These are phyloP conservation scores for Clarias macrocephalus DNA, from an alignment of 2,113 vertebrate genomes.

Conservation along the genomic window DNA sequence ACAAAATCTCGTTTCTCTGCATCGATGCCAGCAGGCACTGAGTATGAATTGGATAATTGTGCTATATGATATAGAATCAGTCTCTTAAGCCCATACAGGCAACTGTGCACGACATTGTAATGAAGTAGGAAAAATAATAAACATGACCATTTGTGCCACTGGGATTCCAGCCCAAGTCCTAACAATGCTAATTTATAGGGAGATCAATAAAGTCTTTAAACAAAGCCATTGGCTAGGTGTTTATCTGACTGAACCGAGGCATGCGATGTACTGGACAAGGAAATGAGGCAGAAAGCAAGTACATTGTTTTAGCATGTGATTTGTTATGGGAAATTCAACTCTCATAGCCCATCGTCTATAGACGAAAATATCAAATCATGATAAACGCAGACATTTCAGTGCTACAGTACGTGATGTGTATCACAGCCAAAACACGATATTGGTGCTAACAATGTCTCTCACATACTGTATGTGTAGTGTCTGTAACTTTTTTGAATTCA, in stretches of 20 bases:
- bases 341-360: not conserved
- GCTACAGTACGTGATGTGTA: not conserved
- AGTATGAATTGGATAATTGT: conserved; percentile 20
- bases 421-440: not conserved
- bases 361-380: not conserved
- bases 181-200: conserved; percentile 34
- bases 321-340: not conserved
- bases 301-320: not conserved
- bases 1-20: not conserved
- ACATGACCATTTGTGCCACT: not conserved
- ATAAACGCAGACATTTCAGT: not conserved
- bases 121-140: conserved; percentile 5
- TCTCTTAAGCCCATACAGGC: conserved; percentile 32
- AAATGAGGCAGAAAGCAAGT: not conserved
- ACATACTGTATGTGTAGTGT: too few species aligned
- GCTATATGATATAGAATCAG: conserved; percentile 34
- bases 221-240: not conserved
- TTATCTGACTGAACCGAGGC: not conserved
- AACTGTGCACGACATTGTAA: conserved; percentile 2
- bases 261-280: not conserved
- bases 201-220: conserved; percentile 27
- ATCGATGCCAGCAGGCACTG: conserved; percentile 23
- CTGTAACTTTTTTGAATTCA: too few species aligned
- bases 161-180: conserved; percentile 2
- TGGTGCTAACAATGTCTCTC: too few species aligned